Evolutionary conservation across 2,888 invertebrate species (phyloP).

Genomic region (Nebria brevicollis): DNA sequence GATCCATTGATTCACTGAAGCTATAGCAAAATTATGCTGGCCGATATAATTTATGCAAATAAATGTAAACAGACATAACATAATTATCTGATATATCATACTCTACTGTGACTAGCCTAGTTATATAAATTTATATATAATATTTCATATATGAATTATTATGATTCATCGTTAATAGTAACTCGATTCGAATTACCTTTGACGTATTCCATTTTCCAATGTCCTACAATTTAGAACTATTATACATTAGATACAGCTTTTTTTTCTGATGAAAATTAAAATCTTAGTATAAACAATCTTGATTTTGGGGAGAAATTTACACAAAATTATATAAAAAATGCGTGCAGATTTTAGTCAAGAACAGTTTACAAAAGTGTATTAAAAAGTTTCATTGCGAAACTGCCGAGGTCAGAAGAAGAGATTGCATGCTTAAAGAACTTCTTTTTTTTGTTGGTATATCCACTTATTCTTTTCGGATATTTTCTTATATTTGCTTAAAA

Average conservation of each 20-base stretch:
- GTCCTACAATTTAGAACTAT: no score
- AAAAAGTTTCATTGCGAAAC: background rate
- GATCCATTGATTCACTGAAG: conserved; percentile 34
- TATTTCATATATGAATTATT: conserved; percentile 44
- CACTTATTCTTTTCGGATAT: background rate
- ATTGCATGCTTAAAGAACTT: background rate
- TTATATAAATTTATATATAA: conserved; percentile 39
- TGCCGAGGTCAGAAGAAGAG: background rate
- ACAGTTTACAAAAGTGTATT: background rate
- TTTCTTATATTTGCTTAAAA: background rate
- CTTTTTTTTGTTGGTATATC: background rate
- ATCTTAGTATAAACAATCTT: no score
- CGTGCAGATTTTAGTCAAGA: background rate
- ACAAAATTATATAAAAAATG: no score
- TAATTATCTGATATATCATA: conserved; percentile 44
- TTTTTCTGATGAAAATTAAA: no score
- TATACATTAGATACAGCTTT: no score
- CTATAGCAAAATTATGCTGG: conserved; percentile 38
- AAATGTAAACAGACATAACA: conserved; percentile 45
- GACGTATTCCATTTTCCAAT: background rate
- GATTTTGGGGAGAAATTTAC: no score
- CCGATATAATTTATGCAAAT: conserved; percentile 40
- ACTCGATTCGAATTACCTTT: background rate
- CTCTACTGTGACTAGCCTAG: background rate
- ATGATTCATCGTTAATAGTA: conserved; percentile 7